A percentile compares a stretch with the other conserved stretches of the same genome.
Conservation (phyloP, 2,797 vertebrate genomes). For the Scomberomorus guttatus region DNA sequence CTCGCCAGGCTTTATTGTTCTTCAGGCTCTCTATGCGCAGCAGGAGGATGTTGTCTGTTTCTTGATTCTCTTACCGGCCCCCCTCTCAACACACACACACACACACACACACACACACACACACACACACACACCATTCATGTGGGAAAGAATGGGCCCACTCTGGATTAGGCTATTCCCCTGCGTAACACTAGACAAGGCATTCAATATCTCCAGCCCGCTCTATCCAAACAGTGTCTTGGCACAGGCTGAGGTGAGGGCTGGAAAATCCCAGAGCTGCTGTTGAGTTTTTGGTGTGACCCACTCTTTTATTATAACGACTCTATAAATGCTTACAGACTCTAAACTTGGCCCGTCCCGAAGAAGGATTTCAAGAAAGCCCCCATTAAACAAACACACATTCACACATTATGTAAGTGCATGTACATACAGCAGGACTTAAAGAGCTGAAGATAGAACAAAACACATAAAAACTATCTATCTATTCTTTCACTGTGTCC, state of each 20-base stretch:
- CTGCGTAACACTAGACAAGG: slow-evolving; percentile 87
- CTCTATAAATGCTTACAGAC: slow-evolving; percentile 78
- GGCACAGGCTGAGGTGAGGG: slow-evolving; percentile 66
- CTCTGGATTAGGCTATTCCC: slow-evolving; percentile 89
- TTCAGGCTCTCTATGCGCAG: slow-evolving; percentile 76
- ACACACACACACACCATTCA: slow-evolving; percentile 76
- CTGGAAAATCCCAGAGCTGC: slow-evolving; percentile 84
- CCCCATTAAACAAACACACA: slow-evolving; percentile 27
- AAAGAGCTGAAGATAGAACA: slow-evolving; percentile 10
- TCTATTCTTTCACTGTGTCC: slow-evolving; percentile 37
- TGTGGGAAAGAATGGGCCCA: slow-evolving; percentile 87
- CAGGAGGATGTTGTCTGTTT: slow-evolving; percentile 88
- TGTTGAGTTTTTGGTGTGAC: slow-evolving; percentile 71
- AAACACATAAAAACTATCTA: slow-evolving; percentile 22
- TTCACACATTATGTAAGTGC: slow-evolving; percentile 24
- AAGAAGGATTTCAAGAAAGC: slow-evolving; percentile 39
- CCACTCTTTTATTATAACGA: slow-evolving; percentile 70
- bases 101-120: slow-evolving; percentile 16
- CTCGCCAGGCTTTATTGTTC: slow-evolving; percentile 83
- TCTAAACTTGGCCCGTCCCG: slow-evolving; percentile 50
- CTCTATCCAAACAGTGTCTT: slow-evolving; percentile 83
- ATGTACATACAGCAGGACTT: neutral
- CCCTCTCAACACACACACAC: slow-evolving; percentile 27
- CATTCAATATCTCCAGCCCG: slow-evolving; percentile 86
- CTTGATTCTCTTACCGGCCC: slow-evolving; percentile 80